A percentile compares a stretch with the other conserved stretches of the same genome.
Conservation (phyloP, 2,888 invertebrate genomes). For the Morpho deidamia region DNA sequence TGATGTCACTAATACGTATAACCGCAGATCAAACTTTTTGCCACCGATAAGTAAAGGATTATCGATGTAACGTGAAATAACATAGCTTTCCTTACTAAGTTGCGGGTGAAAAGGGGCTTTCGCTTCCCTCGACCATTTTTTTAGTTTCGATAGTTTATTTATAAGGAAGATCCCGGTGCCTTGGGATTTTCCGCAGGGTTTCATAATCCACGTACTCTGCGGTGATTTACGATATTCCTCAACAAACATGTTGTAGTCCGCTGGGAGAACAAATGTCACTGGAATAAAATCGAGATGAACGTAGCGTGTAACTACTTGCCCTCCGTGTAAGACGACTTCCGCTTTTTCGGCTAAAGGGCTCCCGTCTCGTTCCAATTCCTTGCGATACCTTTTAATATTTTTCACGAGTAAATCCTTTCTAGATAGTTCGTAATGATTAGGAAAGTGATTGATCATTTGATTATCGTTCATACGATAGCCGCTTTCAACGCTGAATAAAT, state of each 20-base stretch:
- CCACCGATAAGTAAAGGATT: conserved; percentile 97
- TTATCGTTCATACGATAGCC: conserved; percentile 95
- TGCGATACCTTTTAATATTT: conserved; percentile 95
- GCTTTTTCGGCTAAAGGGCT: conserved; percentile 89
- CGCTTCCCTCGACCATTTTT: conserved; percentile 90
- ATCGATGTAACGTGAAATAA: conserved; percentile 97
- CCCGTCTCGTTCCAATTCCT: conserved; percentile 94
- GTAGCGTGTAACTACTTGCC: conserved; percentile 84
- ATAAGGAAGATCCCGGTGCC: conserved; percentile 96
- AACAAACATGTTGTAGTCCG: conserved; percentile 98
- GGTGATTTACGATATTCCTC: conserved; percentile 97
- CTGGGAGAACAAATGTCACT: conserved; percentile 94
- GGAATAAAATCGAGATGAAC: conserved; percentile 94
- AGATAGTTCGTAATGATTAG: conserved; percentile 96
- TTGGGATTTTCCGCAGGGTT: conserved; percentile 96
- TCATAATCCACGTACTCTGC: conserved; percentile 98
- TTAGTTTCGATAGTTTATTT: conserved; percentile 95
- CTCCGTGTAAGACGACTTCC: conserved; percentile 68
- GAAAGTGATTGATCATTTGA: conserved; percentile 97
- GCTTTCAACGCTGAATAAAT: conserved; percentile 94
- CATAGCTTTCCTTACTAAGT: conserved; percentile 91
- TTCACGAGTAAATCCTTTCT: conserved; percentile 98
- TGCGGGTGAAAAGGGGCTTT: conserved; percentile 85
- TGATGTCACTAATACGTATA: conserved; percentile 95
- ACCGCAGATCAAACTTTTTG: conserved; percentile 95